Evolutionary conservation across 2,888 invertebrate genomes (phyloP), one percentile per base, ranked within the genome.

Genomic region (Synergus umbraculus): DNA sequence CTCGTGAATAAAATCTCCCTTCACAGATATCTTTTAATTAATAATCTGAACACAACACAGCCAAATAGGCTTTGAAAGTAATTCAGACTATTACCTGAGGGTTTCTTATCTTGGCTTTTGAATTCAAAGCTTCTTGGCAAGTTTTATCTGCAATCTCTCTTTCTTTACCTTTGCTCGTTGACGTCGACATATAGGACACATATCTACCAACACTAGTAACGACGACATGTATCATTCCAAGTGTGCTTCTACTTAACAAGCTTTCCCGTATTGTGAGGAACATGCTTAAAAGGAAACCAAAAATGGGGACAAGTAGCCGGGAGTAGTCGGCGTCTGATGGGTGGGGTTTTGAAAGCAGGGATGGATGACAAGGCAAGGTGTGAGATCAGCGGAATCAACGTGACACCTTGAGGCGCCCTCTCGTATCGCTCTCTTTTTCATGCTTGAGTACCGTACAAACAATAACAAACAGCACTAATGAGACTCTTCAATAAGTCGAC

Each of bases 401-500:
- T 88, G 91, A 91, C 91, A 92, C 91, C 92, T 92, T 90, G 88
- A 90, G 89, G 92, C 90, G 88, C 88, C 87, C 89, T 89, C 90
- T 90, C 88, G 86, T 89, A 90, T 89, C 89, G 87, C 86, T 84
- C 87, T 88, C 87, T 89, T 89, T 89, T 88, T 87, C 86, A 64
- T 46, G 77, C 82, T 81, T 82, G 86, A 90, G 90, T 87, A 86
- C 85, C 88, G 87, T 87, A 86, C 89, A 88, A 91, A 92, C 91
- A 92, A 92, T 92, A 92, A 92, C 91, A 91, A 91, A 92, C 92
- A 90, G 87, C 86, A 89, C 91, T 92, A 92, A 92, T 92, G 92
- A 92, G 92, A 89, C 90, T 91, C 92, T 91, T 90, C 91, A 91
- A 92, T 92, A 90, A 85, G 81, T 83, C 79, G 85, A 85, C 84